phyloP scores from a whole-genome alignment of 2,888 invertebrate genomes.

The Macaria liturata region DNA sequence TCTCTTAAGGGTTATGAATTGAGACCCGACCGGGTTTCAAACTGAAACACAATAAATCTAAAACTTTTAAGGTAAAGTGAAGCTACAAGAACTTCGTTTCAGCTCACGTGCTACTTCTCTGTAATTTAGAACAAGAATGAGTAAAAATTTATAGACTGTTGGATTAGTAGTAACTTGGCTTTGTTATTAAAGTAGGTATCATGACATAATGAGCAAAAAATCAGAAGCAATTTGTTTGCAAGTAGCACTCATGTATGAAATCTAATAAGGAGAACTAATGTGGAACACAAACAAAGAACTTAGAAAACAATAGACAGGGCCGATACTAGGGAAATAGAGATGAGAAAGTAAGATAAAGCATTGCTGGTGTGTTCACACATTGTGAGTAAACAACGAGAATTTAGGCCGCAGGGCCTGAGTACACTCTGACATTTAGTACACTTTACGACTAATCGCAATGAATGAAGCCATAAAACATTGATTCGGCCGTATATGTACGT shows the following conservation, averaged over 20 bases:
- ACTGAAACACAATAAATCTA: conserved; percentile 22
- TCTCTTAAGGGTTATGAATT: conserved; percentile 30
- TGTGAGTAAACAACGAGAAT: conserved; percentile 23
- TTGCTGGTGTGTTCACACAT: conserved; percentile 33
- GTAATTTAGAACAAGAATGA: not conserved
- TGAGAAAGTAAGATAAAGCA: conserved; percentile 41
- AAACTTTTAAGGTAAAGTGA: conserved; percentile 16
- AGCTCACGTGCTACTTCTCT: not conserved
- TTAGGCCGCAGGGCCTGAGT: conserved; percentile 5
- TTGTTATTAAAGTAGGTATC: too few species aligned
- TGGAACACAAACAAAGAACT: conserved; percentile 40
- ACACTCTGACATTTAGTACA: conserved; percentile 4
- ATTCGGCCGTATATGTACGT: conserved; percentile 10
- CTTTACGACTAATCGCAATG: conserved; percentile 9
- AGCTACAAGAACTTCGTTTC: conserved; percentile 13
- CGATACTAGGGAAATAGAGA: conserved; percentile 45
- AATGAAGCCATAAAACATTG: conserved; percentile 21
- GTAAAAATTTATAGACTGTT: not conserved
- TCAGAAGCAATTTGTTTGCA: conserved; percentile 17
- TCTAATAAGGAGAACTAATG: conserved; percentile 37
- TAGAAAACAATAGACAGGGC: conserved; percentile 43
- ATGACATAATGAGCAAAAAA: conserved; percentile 5
- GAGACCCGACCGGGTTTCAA: conserved; percentile 20
- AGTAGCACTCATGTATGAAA: conserved; percentile 26
- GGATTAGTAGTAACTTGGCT: too few species aligned